Conservation (phyloP, 2,113 vertebrate species). For the Sylvietta virens region DNA sequence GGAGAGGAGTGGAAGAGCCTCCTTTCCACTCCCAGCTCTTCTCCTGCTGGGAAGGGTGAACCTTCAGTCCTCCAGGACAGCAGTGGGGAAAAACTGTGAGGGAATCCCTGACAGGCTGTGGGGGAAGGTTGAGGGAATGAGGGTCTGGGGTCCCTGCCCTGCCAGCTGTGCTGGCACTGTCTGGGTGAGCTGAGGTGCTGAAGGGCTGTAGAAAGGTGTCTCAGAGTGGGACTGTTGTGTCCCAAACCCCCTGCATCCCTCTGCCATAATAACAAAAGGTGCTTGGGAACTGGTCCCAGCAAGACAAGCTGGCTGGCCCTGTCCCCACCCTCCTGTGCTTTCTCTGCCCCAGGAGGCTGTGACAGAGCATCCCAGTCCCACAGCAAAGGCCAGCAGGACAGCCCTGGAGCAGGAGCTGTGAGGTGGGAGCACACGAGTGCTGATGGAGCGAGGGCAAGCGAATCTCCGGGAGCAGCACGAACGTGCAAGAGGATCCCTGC, state of each 20-base stretch:
- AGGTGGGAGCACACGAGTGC: accelerated
- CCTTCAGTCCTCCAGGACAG: neutral
- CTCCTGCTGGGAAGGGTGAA: neutral
- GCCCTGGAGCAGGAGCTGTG: neutral
- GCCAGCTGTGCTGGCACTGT: neutral
- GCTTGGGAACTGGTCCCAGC: neutral
- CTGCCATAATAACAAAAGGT: accelerated
- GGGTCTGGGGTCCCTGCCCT: neutral
- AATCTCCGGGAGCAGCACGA: accelerated
- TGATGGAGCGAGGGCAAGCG: neutral
- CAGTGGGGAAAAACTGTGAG: neutral
- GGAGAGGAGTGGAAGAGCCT: neutral
- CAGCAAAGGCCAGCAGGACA: neutral
- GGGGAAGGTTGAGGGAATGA: accelerated
- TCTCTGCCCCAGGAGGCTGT: neutral
- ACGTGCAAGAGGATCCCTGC: accelerated
- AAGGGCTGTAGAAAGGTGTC: neutral
- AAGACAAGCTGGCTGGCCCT: neutral
- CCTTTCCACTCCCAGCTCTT: neutral
- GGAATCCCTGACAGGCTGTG: neutral
- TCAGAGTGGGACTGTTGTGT: accelerated
- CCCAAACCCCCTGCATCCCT: accelerated
- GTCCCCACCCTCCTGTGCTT: too few species aligned
- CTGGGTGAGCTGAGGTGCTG: neutral
- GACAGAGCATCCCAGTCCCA: neutral